Conservation (phyloP, 2,888 invertebrate genomes). For the Meteorus colon region DNA sequence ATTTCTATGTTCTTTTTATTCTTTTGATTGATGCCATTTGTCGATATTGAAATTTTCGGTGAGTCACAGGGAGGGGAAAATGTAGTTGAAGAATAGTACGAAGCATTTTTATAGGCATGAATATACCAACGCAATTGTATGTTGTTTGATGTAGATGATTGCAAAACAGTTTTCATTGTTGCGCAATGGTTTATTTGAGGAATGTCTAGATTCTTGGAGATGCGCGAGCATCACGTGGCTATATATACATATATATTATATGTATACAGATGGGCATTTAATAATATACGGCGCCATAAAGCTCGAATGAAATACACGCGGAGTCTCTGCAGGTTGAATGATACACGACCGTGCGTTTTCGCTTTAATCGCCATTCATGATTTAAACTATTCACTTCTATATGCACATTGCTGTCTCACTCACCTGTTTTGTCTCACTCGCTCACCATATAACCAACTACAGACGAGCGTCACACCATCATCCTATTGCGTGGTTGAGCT, state of each 20-base stretch:
- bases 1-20: too few species aligned
- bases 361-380: conserved; percentile 50
- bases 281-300: not conserved
- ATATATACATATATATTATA: not conserved
- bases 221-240: not conserved
- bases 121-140: too few species aligned
- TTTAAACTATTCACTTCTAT: conserved; percentile 44
- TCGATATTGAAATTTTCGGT: too few species aligned
- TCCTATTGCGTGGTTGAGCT: conserved; percentile 34
- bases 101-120: too few species aligned
- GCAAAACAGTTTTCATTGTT: too few species aligned
- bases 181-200: not conserved
- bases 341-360: conserved; percentile 30
- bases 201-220: not conserved
- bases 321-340: conserved; percentile 18
- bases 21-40: too few species aligned
- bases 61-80: too few species aligned
- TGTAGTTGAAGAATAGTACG: too few species aligned
- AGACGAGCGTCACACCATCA: conserved; percentile 2
- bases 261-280: not conserved
- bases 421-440: not conserved
- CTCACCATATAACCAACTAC: not conserved
- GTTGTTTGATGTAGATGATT: too few species aligned
- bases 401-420: not conserved
- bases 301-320: conserved; percentile 22